These are phyloP conservation scores for Caenorhabditis angaria DNA, from an alignment of 2,888 invertebrate genomes.

Conservation along the genomic window DNA sequence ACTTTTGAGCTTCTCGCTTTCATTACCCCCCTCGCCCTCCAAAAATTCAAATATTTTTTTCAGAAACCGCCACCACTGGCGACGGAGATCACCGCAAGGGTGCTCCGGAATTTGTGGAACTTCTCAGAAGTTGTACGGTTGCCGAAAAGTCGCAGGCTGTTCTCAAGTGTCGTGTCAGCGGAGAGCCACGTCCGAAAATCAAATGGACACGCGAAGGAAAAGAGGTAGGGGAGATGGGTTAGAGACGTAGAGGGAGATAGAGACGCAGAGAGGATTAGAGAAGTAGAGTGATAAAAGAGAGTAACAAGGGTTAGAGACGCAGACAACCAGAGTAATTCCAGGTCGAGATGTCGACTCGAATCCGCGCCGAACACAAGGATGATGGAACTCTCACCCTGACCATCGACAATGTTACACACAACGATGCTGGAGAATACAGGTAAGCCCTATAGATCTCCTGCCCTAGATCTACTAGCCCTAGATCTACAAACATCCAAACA, in stretches of 20 bases:
- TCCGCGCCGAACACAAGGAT: slow-evolving; percentile 62
- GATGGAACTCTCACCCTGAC: slow-evolving; percentile 68
- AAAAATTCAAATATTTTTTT: slow-evolving; percentile 8
- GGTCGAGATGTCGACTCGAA: slow-evolving; percentile 63
- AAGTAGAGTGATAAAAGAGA: too few relatives aligned
- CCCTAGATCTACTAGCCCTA: background rate
- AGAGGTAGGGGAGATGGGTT: slow-evolving; percentile 34
- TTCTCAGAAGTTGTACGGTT: slow-evolving; percentile 67
- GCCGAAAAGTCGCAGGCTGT: slow-evolving; percentile 37
- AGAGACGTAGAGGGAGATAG: too few relatives aligned
- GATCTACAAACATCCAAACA: background rate
- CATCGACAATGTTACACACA: slow-evolving; percentile 55
- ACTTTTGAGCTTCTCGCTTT: slow-evolving; percentile 2
- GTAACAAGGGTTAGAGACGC: too few relatives aligned
- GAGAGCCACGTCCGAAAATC: slow-evolving; percentile 90
- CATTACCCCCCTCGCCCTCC: background rate
- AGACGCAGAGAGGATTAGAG: too few relatives aligned
- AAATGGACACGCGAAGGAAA: slow-evolving; percentile 87
- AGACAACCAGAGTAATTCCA: slow-evolving; percentile 71
- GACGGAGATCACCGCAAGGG: slow-evolving; percentile 22
- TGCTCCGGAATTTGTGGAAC: slow-evolving; percentile 70
- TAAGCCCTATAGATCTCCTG: slow-evolving; percentile 1
- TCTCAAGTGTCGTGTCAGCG: slow-evolving; percentile 85
- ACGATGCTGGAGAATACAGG: slow-evolving; percentile 69
- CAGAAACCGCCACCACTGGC: slow-evolving; percentile 33